A percentile compares a stretch with the other conserved stretches of the same genome.
Evolutionary conservation across 1,140 invertebrate genomes (phyloP).

Genomic region (Panagrolaimus sp.): DNA sequence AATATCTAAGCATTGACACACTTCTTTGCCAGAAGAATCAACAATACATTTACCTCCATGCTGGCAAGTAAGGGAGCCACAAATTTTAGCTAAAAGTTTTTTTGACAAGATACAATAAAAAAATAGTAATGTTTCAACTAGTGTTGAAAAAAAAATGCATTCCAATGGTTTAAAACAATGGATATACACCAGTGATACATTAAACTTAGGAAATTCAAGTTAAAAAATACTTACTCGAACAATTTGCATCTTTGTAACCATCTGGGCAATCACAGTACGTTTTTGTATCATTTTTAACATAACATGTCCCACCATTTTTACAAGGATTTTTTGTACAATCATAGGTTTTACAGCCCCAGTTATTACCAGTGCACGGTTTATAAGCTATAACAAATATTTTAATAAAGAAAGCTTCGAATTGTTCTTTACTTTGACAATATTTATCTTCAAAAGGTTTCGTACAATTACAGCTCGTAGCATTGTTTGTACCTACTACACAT

Average conservation of each 20-base stretch:
- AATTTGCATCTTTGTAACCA: not conserved
- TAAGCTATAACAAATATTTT: not conserved
- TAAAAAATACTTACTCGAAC: not conserved
- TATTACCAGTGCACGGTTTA: not conserved
- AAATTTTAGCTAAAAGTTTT: no score
- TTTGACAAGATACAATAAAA: no score
- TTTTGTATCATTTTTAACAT: not conserved
- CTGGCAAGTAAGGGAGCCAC: no score
- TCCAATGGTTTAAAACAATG: no score
- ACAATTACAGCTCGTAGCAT: not conserved
- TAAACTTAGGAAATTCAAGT: no score
- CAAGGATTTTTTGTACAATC: not conserved
- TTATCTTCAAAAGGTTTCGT: not conserved
- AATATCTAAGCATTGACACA: no score
- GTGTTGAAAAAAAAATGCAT: no score
- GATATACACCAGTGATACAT: no score
- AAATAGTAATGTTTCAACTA: no score
- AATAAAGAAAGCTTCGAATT: no score
- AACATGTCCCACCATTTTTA: slow-evolving; percentile 8
- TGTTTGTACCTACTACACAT: not conserved
- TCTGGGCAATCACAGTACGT: not conserved
- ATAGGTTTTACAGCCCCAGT: not conserved
- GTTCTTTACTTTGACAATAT: not conserved
- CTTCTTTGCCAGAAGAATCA: no score
- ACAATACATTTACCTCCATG: no score